Conservation (phyloP, 2,797 vertebrate genomes). For the Darevskia mixta region DNA sequence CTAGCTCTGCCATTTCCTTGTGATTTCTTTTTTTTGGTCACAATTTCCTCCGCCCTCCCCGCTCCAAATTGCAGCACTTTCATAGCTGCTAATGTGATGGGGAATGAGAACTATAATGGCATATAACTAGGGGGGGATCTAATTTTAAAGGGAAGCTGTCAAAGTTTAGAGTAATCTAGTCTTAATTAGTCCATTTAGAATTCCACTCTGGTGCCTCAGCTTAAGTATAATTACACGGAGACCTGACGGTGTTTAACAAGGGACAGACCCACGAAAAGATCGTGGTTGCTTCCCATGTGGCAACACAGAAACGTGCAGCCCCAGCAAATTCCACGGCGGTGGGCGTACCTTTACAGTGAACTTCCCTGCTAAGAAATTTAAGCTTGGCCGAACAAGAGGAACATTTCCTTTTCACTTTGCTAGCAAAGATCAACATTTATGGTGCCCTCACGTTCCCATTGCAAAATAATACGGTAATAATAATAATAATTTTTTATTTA, state of each 20-base stretch:
- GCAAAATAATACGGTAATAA: not conserved
- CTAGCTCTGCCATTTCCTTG: not conserved
- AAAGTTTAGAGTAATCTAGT: slow-evolving; percentile 14
- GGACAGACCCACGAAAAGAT: not conserved
- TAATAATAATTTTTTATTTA: too few relatives aligned
- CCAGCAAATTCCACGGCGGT: not conserved
- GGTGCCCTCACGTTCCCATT: not conserved
- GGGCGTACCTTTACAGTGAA: slow-evolving; percentile 18
- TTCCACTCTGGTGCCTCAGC: slow-evolving; percentile 11
- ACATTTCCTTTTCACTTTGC: not conserved
- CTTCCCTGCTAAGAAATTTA: slow-evolving; percentile 21
- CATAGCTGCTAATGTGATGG: slow-evolving; percentile 75
- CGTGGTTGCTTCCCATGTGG: not conserved
- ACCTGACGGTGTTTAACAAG: not conserved
- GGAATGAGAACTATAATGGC: slow-evolving; percentile 59
- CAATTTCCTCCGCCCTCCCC: slow-evolving; percentile 30
- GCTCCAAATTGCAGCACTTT: slow-evolving; percentile 63
- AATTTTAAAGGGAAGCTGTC: slow-evolving; percentile 28
- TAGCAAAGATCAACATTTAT: not conserved
- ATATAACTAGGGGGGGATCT: not conserved
- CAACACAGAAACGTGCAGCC: slow-evolving; percentile 36
- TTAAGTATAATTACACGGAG: not conserved
- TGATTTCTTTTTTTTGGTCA: not conserved
- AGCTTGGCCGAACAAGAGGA: not conserved
- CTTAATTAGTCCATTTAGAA: slow-evolving; percentile 32